Evolutionary conservation across 2,113 vertebrate species (phyloP), one percentile per base, ranked within the genome.

Genomic region (Oryzias javanicus): DNA sequence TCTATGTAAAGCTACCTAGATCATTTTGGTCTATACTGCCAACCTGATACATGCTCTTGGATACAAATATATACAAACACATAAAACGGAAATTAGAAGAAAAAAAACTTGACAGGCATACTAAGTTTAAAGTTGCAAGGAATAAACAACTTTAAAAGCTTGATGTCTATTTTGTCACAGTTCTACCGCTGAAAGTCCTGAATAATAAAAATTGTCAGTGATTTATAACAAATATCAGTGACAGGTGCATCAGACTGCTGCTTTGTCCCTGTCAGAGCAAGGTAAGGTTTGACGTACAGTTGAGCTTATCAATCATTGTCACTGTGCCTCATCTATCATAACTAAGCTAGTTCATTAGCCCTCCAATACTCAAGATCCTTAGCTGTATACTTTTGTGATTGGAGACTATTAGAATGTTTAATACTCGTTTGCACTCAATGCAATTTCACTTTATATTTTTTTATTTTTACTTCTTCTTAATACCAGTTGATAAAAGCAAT

Each of bases 181-280:
- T 40, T 19, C 49, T 52, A 40, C 24, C n/a, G 41, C 20, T 66
- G 48, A 73, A 56, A 18, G 68, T 71, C 89, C 82, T 80, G 61
- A 86, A 67, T 93, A 89, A 92, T 93, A 89, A 94, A 35, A 94
- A 94, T 92, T 92, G 89, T 87, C 91, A 90, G 90, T 95, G 94
- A 96, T 96, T 94, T 96, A 96, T 95, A 91, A 93, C 91, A 93
- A 93, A 92, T 91, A 92, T 93, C 91, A 86, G 88, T 83, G 79
- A 87, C 89, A 90, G 90, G 82, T 83, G 66, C 85, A 83, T 88
- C 89, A 81, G 86, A 89, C 76, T 83, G 86, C 89, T 90, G 89
- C 90, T 92, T 93, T 92, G 91, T 94, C 91, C 91, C 91, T 92
- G 93, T 95, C 92, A 92, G 80, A 91, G 78, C 77, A 62, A 72